phyloP scores from a whole-genome alignment of 2,888 invertebrate species.

The Drosophila bunnanda region DNA sequence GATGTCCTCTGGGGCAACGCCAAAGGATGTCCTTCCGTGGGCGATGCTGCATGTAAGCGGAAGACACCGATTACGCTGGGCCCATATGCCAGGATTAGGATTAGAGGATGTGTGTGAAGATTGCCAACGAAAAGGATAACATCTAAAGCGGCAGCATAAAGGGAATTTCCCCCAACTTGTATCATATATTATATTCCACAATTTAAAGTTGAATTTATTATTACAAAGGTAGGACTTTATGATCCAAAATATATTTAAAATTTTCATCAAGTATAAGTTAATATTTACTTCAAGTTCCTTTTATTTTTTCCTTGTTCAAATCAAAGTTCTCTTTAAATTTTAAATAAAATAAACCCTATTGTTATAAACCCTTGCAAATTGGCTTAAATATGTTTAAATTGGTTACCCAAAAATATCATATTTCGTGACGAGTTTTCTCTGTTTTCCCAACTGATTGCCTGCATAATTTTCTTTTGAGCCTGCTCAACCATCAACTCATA shows the following conservation, averaged over 20 bases:
- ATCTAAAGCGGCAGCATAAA: too few relatives aligned
- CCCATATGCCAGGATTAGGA: slow-evolving; percentile 14
- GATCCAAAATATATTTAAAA: neutral
- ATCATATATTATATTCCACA: neutral
- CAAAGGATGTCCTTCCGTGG: slow-evolving; percentile 31
- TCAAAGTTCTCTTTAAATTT: neutral
- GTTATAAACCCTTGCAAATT: neutral
- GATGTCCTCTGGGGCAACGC: slow-evolving; percentile 18
- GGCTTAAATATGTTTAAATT: neutral
- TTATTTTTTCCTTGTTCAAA: rapidly evolving
- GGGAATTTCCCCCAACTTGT: neutral
- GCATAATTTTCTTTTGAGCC: neutral
- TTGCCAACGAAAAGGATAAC: neutral
- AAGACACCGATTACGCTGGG: slow-evolving; percentile 40
- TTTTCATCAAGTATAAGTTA: too few relatives aligned
- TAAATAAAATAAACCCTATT: neutral
- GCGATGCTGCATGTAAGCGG: slow-evolving; percentile 25
- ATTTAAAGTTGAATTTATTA: neutral
- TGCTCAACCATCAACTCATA: neutral
- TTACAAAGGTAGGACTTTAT: neutral
- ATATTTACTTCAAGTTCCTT: neutral
- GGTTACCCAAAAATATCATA: neutral
- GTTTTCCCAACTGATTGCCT: neutral
- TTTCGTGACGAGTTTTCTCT: neutral
- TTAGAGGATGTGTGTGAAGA: slow-evolving; percentile 1